Percentiles rank a stretch among this genome's conserved stretches.
Evolutionary conservation across 2,888 invertebrate genomes (phyloP).

Genomic region (Cheilosia vernalis): DNA sequence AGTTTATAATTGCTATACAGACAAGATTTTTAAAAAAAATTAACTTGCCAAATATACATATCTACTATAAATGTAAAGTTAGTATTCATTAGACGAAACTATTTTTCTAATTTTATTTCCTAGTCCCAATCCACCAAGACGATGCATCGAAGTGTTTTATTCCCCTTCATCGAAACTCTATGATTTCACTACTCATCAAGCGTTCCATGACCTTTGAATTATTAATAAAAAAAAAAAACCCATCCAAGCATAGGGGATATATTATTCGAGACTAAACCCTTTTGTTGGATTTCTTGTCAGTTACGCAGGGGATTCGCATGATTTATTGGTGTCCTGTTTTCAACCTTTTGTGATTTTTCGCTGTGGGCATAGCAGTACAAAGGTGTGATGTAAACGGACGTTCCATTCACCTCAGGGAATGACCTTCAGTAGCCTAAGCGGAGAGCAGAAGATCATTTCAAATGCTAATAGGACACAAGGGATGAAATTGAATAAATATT

Average conservation of each 20-base stretch:
- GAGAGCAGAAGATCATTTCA: constrained; percentile 23
- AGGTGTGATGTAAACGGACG: constrained; percentile 73
- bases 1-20: too few species aligned
- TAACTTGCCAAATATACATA: too few species aligned
- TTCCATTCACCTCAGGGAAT: constrained; percentile 63
- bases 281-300: constrained; percentile 46
- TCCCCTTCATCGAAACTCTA: neutral
- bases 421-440: constrained; percentile 64
- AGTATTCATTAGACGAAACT: too few species aligned
- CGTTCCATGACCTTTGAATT: constrained; percentile 54
- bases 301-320: constrained; percentile 46
- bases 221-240: neutral
- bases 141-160: constrained; percentile 14
- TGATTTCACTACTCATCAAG: constrained; percentile 18
- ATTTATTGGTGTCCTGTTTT: constrained; percentile 74
- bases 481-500: constrained; percentile 71
- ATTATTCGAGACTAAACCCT: constrained; percentile 36
- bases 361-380: constrained; percentile 43
- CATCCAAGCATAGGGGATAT: constrained; percentile 1
- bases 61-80: too few species aligned
- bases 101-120: neutral
- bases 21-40: too few species aligned
- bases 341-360: constrained; percentile 63
- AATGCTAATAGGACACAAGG: constrained; percentile 49
- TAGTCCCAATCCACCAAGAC: neutral